phyloP scores from a whole-genome alignment of 1,140 invertebrate species.

The Chrysoperla carnea region DNA sequence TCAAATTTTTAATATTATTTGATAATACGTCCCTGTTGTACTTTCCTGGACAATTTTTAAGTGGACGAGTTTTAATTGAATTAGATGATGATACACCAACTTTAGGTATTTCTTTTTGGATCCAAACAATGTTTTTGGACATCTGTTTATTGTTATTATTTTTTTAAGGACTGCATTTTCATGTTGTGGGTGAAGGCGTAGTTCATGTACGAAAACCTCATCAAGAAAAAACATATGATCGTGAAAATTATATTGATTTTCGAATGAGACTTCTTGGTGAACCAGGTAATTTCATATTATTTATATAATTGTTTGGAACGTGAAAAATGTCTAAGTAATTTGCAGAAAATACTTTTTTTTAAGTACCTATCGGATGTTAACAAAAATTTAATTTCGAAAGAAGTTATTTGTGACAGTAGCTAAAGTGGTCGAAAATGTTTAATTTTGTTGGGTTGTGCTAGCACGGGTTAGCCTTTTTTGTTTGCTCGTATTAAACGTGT shows the following conservation, averaged over 20 bases:
- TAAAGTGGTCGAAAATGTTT: no score
- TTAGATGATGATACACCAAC: constrained; percentile 82
- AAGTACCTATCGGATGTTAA: no score
- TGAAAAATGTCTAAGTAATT: no score
- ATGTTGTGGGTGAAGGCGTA: constrained; percentile 85
- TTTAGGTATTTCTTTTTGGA: constrained; percentile 31
- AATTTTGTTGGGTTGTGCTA: no score
- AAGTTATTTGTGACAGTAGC: no score
- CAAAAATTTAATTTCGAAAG: no score
- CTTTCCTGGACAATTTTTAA: constrained; percentile 82
- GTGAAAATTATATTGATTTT: constrained; percentile 92
- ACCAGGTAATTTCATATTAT: constrained; percentile 46
- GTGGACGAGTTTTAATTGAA: constrained; percentile 78
- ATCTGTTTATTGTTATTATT: not conserved
- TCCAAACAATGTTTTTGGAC: not conserved
- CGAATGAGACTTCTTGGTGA: constrained; percentile 82
- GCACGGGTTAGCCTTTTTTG: no score
- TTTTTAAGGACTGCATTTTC: constrained; percentile 69
- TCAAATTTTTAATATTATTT: constrained; percentile 86
- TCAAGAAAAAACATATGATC: constrained; percentile 69
- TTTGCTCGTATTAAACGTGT: no score
- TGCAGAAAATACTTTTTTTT: no score
- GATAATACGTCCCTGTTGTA: constrained; percentile 86
- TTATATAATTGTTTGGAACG: no score
- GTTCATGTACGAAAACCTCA: constrained; percentile 61